Base-by-base conservation (phyloP, 2,888 invertebrate genomes). In the Macrosoma leucophasiata region DNA sequence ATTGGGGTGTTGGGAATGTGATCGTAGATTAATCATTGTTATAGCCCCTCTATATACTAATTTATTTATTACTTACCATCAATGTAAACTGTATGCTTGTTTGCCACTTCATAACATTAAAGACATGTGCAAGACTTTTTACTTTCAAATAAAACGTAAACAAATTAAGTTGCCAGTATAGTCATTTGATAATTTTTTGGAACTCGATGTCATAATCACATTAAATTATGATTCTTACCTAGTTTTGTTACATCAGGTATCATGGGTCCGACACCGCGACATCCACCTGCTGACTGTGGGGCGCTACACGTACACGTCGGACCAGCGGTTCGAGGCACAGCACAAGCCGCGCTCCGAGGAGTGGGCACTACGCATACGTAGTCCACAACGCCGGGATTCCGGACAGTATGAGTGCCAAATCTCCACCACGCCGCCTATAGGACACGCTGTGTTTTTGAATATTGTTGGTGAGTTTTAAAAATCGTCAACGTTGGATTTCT, bases 401-500 rank as follows among this genome's bases (percentile, higher is more conserved):
- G 87, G 92, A 48, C 94, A 92, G 57, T 95, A 95, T 74, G 95
- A 95, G 85, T 95, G 95, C 70, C 95, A 95, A 85, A 94, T 94
- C 67, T 92, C 92, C 50, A 94, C 94, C 20, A 94, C 93, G 45
- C 93, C 94, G 30, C 93, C 93, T 29, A 89, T 92, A 29, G 92
- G 93, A 22, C 91, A 92, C 67, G 90, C 90, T 13, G 89, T 93
- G 36, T 89, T 88, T 64, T 86, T 94, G 30, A 92, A 88, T 48
- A 90, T 94, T 60, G 91, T 94, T 37, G 93, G 93, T 93, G 71
- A 91, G n/a, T n/a, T n/a, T n/a, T n/a, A n/a, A n/a, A n/a, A n/a
- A n/a, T n/a, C n/a, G n/a, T n/a, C n/a, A n/a, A n/a, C n/a, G n/a
- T n/a, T n/a, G n/a, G n/a, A n/a, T n/a, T n/a, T n/a, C n/a, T n/a